phyloP scores from a whole-genome alignment of 1,140 invertebrate species.

The Asbolus verrucosus region DNA sequence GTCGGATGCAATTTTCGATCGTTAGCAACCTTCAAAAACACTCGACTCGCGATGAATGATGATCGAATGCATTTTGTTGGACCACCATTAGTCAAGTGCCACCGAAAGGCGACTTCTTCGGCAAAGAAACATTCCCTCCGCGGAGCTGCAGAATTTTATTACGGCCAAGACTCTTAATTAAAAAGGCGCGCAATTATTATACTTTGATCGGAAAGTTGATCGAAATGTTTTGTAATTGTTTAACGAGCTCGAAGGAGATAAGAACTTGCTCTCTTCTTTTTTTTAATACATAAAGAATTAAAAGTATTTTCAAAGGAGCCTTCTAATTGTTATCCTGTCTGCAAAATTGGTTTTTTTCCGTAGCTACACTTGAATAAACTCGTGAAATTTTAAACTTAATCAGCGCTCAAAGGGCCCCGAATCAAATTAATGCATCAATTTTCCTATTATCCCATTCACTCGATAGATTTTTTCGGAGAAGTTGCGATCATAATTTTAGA shows the following conservation, averaged over 20 bases:
- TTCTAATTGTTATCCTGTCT: constrained; percentile 39
- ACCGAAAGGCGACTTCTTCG: neutral
- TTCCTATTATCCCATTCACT: constrained; percentile 22
- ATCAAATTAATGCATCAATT: constrained; percentile 40
- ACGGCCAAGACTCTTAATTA: constrained; percentile 18
- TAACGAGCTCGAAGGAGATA: constrained; percentile 30
- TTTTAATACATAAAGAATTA: constrained; percentile 33
- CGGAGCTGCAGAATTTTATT: neutral
- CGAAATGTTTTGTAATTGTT: constrained; percentile 42
- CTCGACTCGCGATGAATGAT: constrained; percentile 39
- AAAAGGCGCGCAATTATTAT: constrained; percentile 17
- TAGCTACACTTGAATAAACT: constrained; percentile 38
- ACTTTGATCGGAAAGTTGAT: constrained; percentile 33
- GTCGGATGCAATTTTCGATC: constrained; percentile 39
- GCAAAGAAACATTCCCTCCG: neutral
- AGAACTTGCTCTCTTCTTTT: constrained; percentile 11
- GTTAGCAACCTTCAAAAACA: constrained; percentile 49
- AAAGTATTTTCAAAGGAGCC: constrained; percentile 19
- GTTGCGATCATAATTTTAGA: neutral
- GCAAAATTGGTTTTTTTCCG: constrained; percentile 30
- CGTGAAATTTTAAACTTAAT: constrained; percentile 40
- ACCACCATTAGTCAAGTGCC: constrained; percentile 45
- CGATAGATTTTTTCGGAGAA: neutral
- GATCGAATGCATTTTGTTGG: constrained; percentile 43
- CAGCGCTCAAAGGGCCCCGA: constrained; percentile 9